Evolutionary conservation across 2,888 invertebrate genomes (phyloP).

Genomic region (Noctua fimbriata): DNA sequence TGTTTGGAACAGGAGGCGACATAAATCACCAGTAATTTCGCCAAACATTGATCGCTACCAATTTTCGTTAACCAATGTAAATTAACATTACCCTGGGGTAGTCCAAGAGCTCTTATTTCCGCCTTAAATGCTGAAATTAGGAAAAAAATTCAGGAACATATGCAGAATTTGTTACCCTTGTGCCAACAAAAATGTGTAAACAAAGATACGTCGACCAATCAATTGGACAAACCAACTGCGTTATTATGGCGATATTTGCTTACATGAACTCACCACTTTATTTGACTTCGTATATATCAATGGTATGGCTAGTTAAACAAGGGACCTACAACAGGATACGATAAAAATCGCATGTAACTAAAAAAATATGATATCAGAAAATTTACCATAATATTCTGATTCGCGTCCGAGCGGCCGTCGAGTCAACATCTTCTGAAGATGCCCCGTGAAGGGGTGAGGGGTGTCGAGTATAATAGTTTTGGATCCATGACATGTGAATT

Average conservation of each 20-base stretch:
- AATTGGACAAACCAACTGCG: slow-evolving; percentile 18
- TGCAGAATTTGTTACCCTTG: background rate
- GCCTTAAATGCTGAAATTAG: background rate
- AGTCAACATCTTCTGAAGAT: no score
- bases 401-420: no score
- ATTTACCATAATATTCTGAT: no score
- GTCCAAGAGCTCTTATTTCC: background rate
- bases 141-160: background rate
- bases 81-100: background rate
- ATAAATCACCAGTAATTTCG: background rate
- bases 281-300: background rate
- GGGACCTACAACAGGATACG: background rate
- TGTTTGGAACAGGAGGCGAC: background rate
- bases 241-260: slow-evolving; percentile 25
- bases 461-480: no score
- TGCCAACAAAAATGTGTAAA: slow-evolving; percentile 1
- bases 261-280: slow-evolving; percentile 13
- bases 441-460: no score
- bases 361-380: no score
- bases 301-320: background rate
- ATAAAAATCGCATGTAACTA: background rate
- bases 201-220: slow-evolving; percentile 16
- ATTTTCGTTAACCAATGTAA: background rate
- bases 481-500: no score
- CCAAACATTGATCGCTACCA: background rate